A percentile compares a stretch with the other conserved stretches of the same genome.
phyloP scores from a whole-genome alignment of 2,888 invertebrate genomes.

The Operophtera brumata region DNA sequence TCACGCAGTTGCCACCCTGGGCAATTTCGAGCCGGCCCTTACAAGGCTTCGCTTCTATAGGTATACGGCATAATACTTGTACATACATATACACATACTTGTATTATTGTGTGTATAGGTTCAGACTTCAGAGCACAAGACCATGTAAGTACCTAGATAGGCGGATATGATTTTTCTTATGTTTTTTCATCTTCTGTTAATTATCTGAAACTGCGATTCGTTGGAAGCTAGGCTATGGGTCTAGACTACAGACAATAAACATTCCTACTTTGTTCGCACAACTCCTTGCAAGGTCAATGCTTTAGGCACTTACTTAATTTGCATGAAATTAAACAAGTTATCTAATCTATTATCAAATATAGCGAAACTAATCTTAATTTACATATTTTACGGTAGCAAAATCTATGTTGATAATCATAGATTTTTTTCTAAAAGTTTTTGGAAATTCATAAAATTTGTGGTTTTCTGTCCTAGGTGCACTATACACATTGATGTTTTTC shows the following conservation, averaged over 20 bases:
- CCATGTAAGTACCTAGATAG: conserved; percentile 15
- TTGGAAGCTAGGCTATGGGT: background rate
- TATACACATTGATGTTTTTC: too few relatives aligned
- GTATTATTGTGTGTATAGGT: background rate
- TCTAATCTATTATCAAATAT: conserved; percentile 6
- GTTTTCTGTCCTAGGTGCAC: too few relatives aligned
- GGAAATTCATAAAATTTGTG: background rate
- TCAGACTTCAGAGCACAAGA: conserved; percentile 8
- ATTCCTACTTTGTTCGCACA: background rate
- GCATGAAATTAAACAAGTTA: conserved; percentile 8
- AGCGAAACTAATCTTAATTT: background rate
- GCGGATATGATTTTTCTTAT: conserved; percentile 4
- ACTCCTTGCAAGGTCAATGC: conserved; percentile 13
- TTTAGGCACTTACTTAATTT: conserved; percentile 3
- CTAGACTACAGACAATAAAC: too few relatives aligned
- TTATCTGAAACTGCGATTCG: background rate
- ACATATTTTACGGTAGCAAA: background rate
- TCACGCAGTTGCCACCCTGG: conserved; percentile 33
- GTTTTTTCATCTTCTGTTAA: background rate
- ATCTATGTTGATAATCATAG: too few relatives aligned
- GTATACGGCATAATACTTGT: background rate
- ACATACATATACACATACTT: background rate
- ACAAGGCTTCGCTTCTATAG: conserved; percentile 40
- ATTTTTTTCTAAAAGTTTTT: too few relatives aligned
- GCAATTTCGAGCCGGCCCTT: conserved; percentile 40